These are phyloP conservation scores for Jacana jacana DNA, from an alignment of 2,113 vertebrate species.

Conservation along the genomic window DNA sequence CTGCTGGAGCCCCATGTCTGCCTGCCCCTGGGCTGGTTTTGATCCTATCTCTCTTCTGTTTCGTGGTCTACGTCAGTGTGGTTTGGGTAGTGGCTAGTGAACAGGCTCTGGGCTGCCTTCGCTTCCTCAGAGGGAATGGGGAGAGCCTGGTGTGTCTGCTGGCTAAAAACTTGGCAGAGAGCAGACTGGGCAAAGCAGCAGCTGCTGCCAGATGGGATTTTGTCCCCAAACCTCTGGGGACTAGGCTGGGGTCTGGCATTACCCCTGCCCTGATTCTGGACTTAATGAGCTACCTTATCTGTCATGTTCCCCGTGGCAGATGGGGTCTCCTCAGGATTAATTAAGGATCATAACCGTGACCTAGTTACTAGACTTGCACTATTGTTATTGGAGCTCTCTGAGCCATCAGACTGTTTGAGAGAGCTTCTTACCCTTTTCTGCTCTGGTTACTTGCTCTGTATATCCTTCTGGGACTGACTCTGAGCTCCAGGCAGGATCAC, in stretches of 20 bases:
- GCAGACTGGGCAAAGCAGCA: not conserved
- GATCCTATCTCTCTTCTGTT: not conserved
- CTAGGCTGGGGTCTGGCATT: not conserved
- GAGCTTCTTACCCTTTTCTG: not conserved
- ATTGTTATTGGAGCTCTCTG: not conserved
- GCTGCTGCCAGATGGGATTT: not conserved
- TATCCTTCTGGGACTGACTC: not conserved
- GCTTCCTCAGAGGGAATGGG: not conserved
- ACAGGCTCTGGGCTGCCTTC: not conserved
- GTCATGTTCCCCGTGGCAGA: not conserved
- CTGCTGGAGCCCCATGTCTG: not conserved
- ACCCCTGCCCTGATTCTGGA: not conserved
- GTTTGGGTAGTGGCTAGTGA: not conserved
- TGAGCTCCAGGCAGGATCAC: not conserved
- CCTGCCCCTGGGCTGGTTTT: not conserved
- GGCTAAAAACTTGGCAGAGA: not conserved
- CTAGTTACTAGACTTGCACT: constrained; percentile 41
- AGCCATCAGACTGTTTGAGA: not conserved
- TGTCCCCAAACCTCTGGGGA: not conserved
- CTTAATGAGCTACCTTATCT: constrained; percentile 7
- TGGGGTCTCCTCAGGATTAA: constrained; percentile 44
- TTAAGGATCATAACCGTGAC: constrained; percentile 58
- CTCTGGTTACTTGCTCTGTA: not conserved
- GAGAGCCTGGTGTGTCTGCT: not conserved
- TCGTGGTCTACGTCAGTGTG: not conserved